Evolutionary conservation across 2,888 invertebrate species (phyloP).

Genomic region (Piscicola geometra): DNA sequence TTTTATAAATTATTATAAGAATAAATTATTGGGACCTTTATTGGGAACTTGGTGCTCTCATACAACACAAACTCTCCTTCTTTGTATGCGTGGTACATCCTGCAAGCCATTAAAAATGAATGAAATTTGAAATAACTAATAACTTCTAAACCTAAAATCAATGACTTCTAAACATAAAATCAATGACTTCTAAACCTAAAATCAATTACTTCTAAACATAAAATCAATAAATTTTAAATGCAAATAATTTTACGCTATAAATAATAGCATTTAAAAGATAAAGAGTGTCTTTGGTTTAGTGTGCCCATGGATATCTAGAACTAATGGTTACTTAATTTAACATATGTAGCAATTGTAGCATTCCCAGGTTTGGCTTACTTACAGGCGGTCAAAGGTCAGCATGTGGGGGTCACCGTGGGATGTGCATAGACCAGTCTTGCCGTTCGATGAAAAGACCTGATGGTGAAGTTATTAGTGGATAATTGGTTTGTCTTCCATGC

Average conservation of each 20-base stretch:
- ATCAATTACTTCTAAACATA: neutral
- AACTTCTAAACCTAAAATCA: too few relatives aligned
- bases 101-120: constrained; percentile 24
- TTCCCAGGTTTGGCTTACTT: constrained; percentile 29
- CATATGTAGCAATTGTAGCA: too few relatives aligned
- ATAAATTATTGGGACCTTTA: constrained; percentile 45
- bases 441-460: constrained; percentile 37
- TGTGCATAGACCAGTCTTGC: constrained; percentile 39
- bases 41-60: constrained; percentile 40
- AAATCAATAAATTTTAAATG: too few relatives aligned
- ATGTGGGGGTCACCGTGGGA: constrained; percentile 43
- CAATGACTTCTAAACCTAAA: neutral
- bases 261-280: too few relatives aligned
- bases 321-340: too few relatives aligned
- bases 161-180: neutral
- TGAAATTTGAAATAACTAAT: too few relatives aligned
- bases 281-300: too few relatives aligned
- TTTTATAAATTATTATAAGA: too few relatives aligned
- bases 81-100: constrained; percentile 43
- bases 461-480: neutral
- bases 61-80: constrained; percentile 46
- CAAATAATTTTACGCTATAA: too few relatives aligned
- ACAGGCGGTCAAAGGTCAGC: constrained; percentile 42
- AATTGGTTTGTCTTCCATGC: too few relatives aligned
- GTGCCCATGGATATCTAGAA: too few relatives aligned